Base-by-base conservation (phyloP, 2,113 vertebrate genomes). In the Hyaena hyaena region DNA sequence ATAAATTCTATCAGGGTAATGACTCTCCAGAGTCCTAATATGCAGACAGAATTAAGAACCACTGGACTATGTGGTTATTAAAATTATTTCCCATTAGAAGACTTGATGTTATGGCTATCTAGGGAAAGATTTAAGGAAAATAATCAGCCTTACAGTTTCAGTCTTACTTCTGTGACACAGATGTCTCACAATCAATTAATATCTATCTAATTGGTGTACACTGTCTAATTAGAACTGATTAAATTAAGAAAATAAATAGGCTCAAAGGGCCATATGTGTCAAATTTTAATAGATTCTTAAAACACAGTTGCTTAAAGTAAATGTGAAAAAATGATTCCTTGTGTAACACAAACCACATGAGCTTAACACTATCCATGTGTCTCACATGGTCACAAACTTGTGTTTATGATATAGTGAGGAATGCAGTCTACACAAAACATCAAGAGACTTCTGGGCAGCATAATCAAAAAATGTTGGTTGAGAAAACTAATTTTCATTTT, bases 141-240 rank as follows among this genome's bases (percentile, higher is more conserved):
- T 83, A 95, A 92, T 81, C 84, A 81, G 55, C 50, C 66, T 11
- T 53, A 21, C 2, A 71, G 15, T 53, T 93, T 80, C 28, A 88
- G 26, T 1, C 68, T n/a, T 88, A 74, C 24, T 55, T 95, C 63
- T 81, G 19, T 92, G 73, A 96, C 39, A 85, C 35, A 93, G 35
- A 87, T 95, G 17, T 92, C 24, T 95, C 58, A 77, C 28, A 82
- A 53, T 90, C 73, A 82, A 89, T 90, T 93, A 82, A 89, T 96
- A 71, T 48, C 26, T 92, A 50, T 84, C 35, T 92, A 97, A 89
- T 33, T 61, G n/a, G 28, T 48, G 2, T 74, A 73, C 2, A 81
- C 24, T 61, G 26, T 74, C 55, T 88, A 89, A 93, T 93, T 50
- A 86, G 31, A 79, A 61, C 45, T 21, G 55, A 90, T 86, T 95